Evolutionary conservation across 1,140 invertebrate species (phyloP), one percentile per base, ranked within the genome.

Genomic region (Heliconius hermathena): DNA sequence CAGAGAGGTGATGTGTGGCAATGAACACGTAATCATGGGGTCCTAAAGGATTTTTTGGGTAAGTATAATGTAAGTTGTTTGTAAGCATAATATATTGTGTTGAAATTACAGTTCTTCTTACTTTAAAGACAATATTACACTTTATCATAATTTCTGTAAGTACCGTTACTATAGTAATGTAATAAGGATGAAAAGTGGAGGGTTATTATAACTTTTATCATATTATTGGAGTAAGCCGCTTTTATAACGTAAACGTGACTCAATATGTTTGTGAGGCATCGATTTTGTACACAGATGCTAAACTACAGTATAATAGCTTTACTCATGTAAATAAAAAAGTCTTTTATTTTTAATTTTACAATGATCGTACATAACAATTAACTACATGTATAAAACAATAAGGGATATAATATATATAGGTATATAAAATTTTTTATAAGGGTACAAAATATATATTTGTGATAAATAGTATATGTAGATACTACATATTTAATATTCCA

Each of bases 161-260:
- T 66, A 66, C 8, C 60, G 60, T 66, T 66, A 16, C 60, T 66
- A 29, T 66, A n/a, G 26, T 16, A 29, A 29, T 66, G 22, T 66
- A 66, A 66, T 66, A 66, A 66, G 60, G 11, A 26, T 29, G 57
- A 60, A 60, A 60, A 60, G 57, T 60, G 9, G 22, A 66, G 0
- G 26, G 22, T 66, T 66, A 66, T 66, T 66, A 29, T 66, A 66
- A 66, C 26, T 66, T 66, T 66, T 66, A 66, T 66, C 9, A 66
- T 66, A 1, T 16, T 66, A 66, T 66, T 29, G 60, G 13, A 66
- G 29, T 29, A 66, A 66, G 60, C 60, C 60, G 26, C 60, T 66
- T 66, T 66, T 29, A 66, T 66, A 29, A 66, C 60, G 60, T 66
- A 66, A 29, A 66, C 60, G 60, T 66, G 60, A 66, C 60, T 66